Conservation (phyloP, 2,888 invertebrate species). For the Apamea monoglypha region DNA sequence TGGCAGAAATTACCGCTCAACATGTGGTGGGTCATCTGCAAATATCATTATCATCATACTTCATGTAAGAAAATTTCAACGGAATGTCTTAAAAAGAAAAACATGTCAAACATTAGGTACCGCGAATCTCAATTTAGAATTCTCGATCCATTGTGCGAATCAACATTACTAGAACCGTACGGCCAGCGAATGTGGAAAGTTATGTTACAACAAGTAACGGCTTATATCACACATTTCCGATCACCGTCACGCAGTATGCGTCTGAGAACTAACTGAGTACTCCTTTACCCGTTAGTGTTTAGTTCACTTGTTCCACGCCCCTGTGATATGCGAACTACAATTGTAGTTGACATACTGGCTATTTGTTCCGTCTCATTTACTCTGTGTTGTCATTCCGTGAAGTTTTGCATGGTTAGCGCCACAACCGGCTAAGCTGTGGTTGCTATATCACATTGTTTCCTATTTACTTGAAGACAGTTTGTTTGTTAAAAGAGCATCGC, state of each 20-base stretch:
- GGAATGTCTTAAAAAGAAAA: neutral
- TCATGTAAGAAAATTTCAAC: neutral
- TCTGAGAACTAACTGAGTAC: constrained; percentile 19
- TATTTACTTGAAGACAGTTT: neutral
- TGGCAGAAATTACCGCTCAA: neutral
- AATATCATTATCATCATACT: neutral
- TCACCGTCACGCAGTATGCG: constrained; percentile 55
- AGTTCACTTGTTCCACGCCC: constrained; percentile 8
- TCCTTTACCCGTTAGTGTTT: constrained; percentile 40
- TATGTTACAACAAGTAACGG: constrained; percentile 57
- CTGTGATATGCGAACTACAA: neutral
- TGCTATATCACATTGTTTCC: neutral
- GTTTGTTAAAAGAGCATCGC: neutral
- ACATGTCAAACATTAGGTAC: neutral
- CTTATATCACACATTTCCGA: constrained; percentile 59
- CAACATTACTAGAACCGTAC: constrained; percentile 17
- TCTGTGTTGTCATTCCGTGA: neutral
- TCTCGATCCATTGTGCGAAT: constrained; percentile 19
- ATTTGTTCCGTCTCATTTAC: constrained; percentile 15
- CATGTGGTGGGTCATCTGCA: neutral
- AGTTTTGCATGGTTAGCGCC: neutral
- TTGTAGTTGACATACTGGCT: neutral
- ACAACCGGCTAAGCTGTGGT: neutral
- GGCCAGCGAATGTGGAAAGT: constrained; percentile 51
- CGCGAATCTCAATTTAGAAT: neutral